Evolutionary conservation across 2,888 invertebrate species (phyloP), one percentile per base, ranked within the genome.

Genomic region (Pemphredon lugubris): DNA sequence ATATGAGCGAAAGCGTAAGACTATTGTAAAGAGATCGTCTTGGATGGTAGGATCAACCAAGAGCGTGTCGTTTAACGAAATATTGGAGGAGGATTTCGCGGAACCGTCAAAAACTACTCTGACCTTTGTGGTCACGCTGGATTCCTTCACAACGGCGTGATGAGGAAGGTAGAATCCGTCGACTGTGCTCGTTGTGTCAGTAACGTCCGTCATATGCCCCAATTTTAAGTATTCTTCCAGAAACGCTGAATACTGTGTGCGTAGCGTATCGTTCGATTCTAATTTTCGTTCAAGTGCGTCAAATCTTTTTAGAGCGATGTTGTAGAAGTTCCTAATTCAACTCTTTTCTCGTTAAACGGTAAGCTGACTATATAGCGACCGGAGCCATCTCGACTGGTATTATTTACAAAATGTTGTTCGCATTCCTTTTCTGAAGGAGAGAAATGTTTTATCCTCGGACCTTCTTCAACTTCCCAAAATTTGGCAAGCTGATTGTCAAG

Each of bases 41-140:
- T 63, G 54, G 1, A 60, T 21, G 1, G 16, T 50, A 11, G 50
- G 50, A n/a, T 34, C 60, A 1, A 23, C 11, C 32, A 14, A 21
- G 5, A 63, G 21, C 18, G 1, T n/a, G 11, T 61, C 45, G 18
- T 61, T 61, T 21, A 61, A 14, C 1, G 53, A 44, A 3, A 45
- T 0, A 2, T 23, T 23, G 2, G 20, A 23, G 1, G 45, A 3
- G 6, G 37, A 26, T 3, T 30, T 21, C 1, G 13, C 9, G 13
- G 42, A 42, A 1, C 7, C 42, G 11, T 42, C 42, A 18, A 42
- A 42, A 6, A 42, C 42, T 13, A 45, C 45, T 1, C 45, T 7
- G 3, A 45, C 6, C n/a, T 45, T 45, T 5, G 45, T 45, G 3
- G 45, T 45, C 1, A 23, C 11, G 23, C 45, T 45, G 11, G 45